phyloP scores from a whole-genome alignment of 2,888 invertebrate genomes.

The Cordylochernes scorpioides region DNA sequence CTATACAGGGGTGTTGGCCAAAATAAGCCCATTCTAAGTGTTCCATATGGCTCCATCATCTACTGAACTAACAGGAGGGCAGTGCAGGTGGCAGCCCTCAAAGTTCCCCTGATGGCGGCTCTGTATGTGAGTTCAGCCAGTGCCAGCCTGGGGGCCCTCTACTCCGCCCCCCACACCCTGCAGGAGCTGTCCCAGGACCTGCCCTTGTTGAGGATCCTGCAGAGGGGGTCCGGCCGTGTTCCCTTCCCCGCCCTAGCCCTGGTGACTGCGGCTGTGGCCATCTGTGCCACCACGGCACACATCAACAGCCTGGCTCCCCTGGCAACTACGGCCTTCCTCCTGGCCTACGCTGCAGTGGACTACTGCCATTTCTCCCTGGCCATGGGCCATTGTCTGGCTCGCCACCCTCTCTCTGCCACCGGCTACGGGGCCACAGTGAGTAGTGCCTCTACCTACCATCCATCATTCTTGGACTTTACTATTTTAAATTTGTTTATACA shows the following conservation, averaged over 20 bases:
- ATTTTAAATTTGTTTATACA: no score
- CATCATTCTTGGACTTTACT: no score
- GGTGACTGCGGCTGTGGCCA: constrained; percentile 59
- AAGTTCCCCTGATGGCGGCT: constrained; percentile 56
- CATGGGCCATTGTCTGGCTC: no score
- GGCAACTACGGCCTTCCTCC: constrained; percentile 85
- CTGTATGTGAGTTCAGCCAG: constrained; percentile 88
- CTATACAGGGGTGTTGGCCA: no score
- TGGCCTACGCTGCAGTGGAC: constrained; percentile 84
- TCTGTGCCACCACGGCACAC: constrained; percentile 73
- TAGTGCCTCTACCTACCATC: no score
- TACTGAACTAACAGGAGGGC: no score
- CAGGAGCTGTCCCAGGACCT: no score
- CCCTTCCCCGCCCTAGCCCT: constrained; percentile 74
- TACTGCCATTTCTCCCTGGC: constrained; percentile 91
- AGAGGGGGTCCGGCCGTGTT: constrained; percentile 86
- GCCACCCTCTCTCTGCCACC: no score
- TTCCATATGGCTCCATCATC: no score
- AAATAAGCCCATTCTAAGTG: no score
- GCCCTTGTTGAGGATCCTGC: no score
- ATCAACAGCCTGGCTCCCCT: constrained; percentile 84
- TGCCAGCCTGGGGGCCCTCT: constrained; percentile 79
- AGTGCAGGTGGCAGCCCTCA: constrained; percentile 19
- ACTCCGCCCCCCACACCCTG: constrained; percentile 83
- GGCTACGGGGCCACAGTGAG: no score